Percentiles rank a stretch among this genome's conserved stretches.
Conservation (phyloP, 2,888 invertebrate genomes). For the Ditula angustiorana region DNA sequence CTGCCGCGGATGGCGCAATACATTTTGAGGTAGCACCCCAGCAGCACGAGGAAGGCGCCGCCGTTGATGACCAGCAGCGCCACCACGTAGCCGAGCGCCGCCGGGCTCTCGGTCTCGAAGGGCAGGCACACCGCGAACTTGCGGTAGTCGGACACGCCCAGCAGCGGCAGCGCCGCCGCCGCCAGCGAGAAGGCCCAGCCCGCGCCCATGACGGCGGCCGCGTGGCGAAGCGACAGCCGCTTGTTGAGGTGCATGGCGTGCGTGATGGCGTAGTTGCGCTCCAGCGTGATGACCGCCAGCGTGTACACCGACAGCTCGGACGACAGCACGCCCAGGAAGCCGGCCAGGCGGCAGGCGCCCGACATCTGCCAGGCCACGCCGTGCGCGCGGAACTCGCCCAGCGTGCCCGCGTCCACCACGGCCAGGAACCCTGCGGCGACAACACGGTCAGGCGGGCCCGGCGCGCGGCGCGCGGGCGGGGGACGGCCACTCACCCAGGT, state of each 20-base stretch:
- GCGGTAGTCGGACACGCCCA: conserved; percentile 97
- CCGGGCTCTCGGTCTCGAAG: conserved; percentile 93
- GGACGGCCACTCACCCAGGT: conserved; percentile 87
- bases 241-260: conserved; percentile 99
- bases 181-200: conserved; percentile 96
- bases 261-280: conserved; percentile 98
- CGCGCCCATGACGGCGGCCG: conserved; percentile 95
- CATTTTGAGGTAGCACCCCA: conserved; percentile 98
- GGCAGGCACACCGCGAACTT: conserved; percentile 99
- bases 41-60: conserved; percentile 96
- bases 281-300: conserved; percentile 97
- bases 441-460: not conserved
- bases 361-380: conserved; percentile 99
- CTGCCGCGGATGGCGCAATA: conserved; percentile 99
- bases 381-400: conserved; percentile 98
- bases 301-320: conserved; percentile 98
- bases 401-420: conserved; percentile 97
- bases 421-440: conserved; percentile 92
- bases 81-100: conserved; percentile 95
- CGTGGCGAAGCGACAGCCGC: conserved; percentile 95
- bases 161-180: conserved; percentile 95
- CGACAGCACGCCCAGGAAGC: conserved; percentile 97
- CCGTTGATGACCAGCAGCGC: conserved; percentile 97
- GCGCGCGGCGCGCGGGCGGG: not conserved
- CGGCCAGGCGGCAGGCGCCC: conserved; percentile 95